Evolutionary conservation across 2,113 vertebrate species (phyloP), one percentile per base, ranked within the genome.

Genomic region (Ornithorhynchus anatinus): DNA sequence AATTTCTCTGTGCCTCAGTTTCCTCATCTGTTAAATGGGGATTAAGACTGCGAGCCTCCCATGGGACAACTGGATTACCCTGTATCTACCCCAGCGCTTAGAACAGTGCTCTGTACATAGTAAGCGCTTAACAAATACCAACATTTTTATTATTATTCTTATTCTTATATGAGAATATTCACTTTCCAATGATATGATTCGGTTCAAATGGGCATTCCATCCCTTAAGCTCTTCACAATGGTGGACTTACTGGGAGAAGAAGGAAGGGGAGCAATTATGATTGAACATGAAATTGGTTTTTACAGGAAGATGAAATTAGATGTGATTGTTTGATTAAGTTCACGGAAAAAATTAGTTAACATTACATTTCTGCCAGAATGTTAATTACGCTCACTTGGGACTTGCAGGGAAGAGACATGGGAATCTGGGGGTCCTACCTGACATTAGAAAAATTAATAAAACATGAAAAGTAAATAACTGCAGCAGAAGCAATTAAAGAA

Each of bases 381-480:
- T 35, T 72, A 72, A 63, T 72, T 45, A 60, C 40, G 8, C 69
- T 63, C 59, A 62, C 17, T 52, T 58, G 22, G 27, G 22, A 56
- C n/a, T 60, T 67, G 51, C 10, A 27, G 15, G 20, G 54, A 44
- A 61, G 59, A 20, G 43, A 61, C 64, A 59, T 48, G 19, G 6
- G 57, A 51, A 45, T 45, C n/a, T 29, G 53, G 59, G 19, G 20
- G 12, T 54, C 16, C 38, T 65, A 48, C 12, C 17, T 59, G 25
- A 63, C 47, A 66, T 65, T 69, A 44, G 45, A 77, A 69, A 82
- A 54, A 60, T 39, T 62, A 70, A 67, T 64, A 77, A 71, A 71
- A 77, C 54, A 58, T 61, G 38, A n/a, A 67, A 54, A 43, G 10
- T 69, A 75, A 77, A 81, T 51, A 61, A 63, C 37, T 35, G 25